Base-by-base conservation (phyloP, 1,140 invertebrate species). In the Goniozus legneri region DNA sequence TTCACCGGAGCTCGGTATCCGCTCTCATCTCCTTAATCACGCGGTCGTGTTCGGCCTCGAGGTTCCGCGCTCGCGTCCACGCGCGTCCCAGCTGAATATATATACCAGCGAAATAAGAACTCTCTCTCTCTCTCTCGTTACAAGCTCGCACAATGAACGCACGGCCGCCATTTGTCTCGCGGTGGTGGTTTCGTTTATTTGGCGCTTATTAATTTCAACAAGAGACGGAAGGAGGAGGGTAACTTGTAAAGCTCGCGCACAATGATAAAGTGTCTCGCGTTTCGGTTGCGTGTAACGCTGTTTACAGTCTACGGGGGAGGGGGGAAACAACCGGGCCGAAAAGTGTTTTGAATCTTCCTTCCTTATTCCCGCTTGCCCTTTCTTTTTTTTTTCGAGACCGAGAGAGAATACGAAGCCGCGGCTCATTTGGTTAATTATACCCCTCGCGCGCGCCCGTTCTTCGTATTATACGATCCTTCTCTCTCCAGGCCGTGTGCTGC, bases 161-260 rank as follows among this genome's bases (percentile, higher is more conserved):
- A n/a, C n/a, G n/a, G n/a, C 47, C 48, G 30, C 52, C 51, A 62
- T 62, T 62, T 62, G 59, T 62, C 58, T 60, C n/a, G n/a, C n/a
- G n/a, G n/a, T 54, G 42, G 42, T 24, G 8, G 45, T 22, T 52
- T 56, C 56, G 56, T 60, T 60, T 60, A 60, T 60, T 59, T 52
- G 58, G 49, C 43, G 56, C 56, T 60, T 60, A 60, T 60, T 60
- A 60, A 60, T 60, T 60, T 60, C 56, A 60, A 60, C 58, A 60
- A 59, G 48, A n/a, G n/a, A n/a, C n/a, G n/a, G 43, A 31, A 36
- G 33, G 31, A 36, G 33, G 40, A 24, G n/a, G n/a, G n/a, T n/a
- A n/a, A n/a, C n/a, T n/a, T n/a, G n/a, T n/a, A n/a, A n/a, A n/a
- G 27, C 43, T 47, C 34, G 55, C 33, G 33, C 45, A 37, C 30